Conservation (phyloP, 2,888 invertebrate genomes). For the Anticlea derivata region DNA sequence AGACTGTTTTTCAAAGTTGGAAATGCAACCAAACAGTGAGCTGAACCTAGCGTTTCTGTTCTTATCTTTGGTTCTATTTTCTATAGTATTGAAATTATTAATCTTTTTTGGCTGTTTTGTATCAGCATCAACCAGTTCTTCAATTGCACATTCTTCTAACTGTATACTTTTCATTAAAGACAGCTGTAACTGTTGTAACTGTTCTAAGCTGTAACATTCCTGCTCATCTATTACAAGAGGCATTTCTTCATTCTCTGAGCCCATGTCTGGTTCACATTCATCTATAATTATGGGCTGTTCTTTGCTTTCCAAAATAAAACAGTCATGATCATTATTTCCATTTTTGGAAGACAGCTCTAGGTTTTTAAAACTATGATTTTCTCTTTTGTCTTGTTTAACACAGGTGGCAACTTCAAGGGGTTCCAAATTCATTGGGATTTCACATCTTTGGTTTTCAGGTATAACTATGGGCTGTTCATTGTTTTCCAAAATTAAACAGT, state of each 20-base stretch:
- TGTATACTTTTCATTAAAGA: no score
- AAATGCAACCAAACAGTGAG: neutral
- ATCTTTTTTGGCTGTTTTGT: no score
- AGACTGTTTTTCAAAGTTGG: neutral
- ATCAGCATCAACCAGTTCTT: no score
- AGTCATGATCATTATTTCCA: neutral
- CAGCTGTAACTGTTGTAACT: neutral
- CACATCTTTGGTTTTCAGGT: neutral
- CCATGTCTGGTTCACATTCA: neutral
- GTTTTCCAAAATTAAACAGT: no score
- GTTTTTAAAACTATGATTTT: no score
- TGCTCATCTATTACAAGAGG: conserved; percentile 2
- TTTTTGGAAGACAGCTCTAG: neutral
- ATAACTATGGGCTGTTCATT: no score
- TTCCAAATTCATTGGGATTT: neutral
- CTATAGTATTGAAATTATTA: no score
- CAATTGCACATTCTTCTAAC: no score
- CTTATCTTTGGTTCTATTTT: no score
- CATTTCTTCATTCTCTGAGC: neutral
- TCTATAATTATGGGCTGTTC: conserved; percentile 1
- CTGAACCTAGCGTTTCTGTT: neutral
- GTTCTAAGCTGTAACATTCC: neutral
- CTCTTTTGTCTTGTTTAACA: neutral
- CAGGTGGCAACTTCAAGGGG: neutral
- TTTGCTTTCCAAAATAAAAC: conserved; percentile 4